Evolutionary conservation across 2,888 invertebrate species (phyloP), one percentile per base, ranked within the genome.

Genomic region (Drosophila sordidapex): DNA sequence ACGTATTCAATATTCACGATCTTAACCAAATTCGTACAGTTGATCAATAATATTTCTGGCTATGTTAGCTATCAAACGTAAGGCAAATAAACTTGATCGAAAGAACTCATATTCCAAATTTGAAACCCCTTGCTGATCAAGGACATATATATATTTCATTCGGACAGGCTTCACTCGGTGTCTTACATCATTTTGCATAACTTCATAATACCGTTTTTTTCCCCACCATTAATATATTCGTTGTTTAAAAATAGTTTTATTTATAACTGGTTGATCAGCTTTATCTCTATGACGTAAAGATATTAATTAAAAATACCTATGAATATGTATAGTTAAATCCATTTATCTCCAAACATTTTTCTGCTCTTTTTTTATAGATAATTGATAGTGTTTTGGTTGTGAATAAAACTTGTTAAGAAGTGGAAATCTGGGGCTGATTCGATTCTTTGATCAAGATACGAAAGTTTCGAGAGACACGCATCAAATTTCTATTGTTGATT

Each of bases 191-290:
- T 46, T 46, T 46, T 25, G 46, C 46, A 46, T 15, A 46, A 15
- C 4, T 46, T 46, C 25, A 15, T 7, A 8, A 4, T 25, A 15
- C 46, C 25, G 46, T 27, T 15, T 46, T 46, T 25, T 46, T 15
- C 4, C 2, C 2, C 4, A 15, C 15, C 27, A 25, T 46, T 46
- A 2, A 4, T 8, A 46, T 2, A 8, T 46, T 25, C 25, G 25
- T 2, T 27, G 27, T 29, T 35, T 60, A 43, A 35, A 33, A 46
- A 7, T 8, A 15, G 25, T 25, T 46, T 25, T 46, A 15, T 46
- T 25, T 27, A 46, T 53, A 77, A 67, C 77, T 61, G 64, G 79
- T 72, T 75, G 40, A 31, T 60, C 43, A 43, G 43, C 43, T 48
- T 5, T 35, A 33, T 46, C 46, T 25, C 54, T 40, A 43, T 77